Conservation (phyloP, 2,888 invertebrate species). For the Rotaria socialis region DNA sequence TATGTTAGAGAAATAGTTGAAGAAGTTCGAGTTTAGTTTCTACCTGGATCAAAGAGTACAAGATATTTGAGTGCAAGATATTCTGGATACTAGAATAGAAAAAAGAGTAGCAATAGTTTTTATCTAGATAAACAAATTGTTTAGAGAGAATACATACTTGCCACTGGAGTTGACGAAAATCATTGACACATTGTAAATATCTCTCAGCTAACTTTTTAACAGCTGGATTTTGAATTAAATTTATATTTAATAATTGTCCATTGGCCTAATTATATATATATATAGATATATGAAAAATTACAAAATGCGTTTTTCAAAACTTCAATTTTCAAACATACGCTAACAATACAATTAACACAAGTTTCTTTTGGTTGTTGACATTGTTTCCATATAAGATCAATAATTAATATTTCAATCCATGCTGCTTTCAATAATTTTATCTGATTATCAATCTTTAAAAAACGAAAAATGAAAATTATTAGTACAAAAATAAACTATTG, state of each 20-base stretch:
- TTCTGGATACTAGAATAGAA: slow-evolving; percentile 34
- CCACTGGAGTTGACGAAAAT: slow-evolving; percentile 38
- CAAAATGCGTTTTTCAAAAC: too few species aligned
- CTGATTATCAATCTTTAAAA: slow-evolving; percentile 86
- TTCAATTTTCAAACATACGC: not conserved
- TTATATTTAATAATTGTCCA: slow-evolving; percentile 41
- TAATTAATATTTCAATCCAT: slow-evolving; percentile 95
- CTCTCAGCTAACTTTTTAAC: slow-evolving; percentile 40
- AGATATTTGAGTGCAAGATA: slow-evolving; percentile 46
- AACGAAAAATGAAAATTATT: too few species aligned
- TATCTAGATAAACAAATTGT: too few species aligned
- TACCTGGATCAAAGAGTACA: slow-evolving; percentile 46
- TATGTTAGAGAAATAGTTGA: too few species aligned
- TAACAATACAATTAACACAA: slow-evolving; percentile 21
- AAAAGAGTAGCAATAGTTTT: not conserved
- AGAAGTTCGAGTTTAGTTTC: too few species aligned
- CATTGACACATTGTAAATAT: slow-evolving; percentile 45
- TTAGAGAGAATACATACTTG: not conserved
- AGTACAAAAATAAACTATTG: too few species aligned
- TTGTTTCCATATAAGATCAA: slow-evolving; percentile 73
- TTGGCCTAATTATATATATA: slow-evolving; percentile 3
- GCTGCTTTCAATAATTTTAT: slow-evolving; percentile 95
- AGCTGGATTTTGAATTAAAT: slow-evolving; percentile 43
- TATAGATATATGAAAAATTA: too few species aligned
- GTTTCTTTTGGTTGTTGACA: slow-evolving; percentile 39